A percentile compares a stretch with the other conserved stretches of the same genome.
Evolutionary conservation across 2,113 vertebrate species (phyloP).

Genomic region (Ctenodactylus gundi): DNA sequence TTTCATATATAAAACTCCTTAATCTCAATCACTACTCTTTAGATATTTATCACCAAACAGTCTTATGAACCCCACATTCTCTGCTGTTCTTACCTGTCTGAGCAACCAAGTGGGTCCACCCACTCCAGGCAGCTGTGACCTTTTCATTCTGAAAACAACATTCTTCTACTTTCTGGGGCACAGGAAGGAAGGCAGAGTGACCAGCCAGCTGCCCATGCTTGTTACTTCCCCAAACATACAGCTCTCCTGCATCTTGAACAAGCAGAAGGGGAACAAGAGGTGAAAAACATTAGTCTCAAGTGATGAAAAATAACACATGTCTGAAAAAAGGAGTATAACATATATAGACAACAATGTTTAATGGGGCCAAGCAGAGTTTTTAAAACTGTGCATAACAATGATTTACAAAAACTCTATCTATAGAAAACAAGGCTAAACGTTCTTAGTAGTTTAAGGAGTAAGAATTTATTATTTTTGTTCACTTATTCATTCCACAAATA

Average conservation of each 20-base stretch:
- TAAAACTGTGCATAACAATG: background rate
- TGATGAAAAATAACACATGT: background rate
- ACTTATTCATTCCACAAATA: constrained; percentile 47
- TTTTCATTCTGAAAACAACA: constrained; percentile 86
- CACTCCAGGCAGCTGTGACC: constrained; percentile 88
- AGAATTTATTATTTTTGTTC: constrained; percentile 14
- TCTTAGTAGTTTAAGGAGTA: background rate
- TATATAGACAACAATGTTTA: background rate
- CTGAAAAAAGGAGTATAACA: background rate
- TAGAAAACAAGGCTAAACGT: constrained; percentile 4
- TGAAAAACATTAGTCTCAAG: background rate
- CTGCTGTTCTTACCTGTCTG: constrained; percentile 87
- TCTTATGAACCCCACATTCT: background rate
- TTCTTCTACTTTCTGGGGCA: constrained; percentile 85
- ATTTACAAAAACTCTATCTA: background rate
- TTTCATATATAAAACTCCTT: constrained; percentile 6
- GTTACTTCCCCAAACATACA: constrained; percentile 95
- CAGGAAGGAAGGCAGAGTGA: constrained; percentile 83
- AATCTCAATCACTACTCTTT: background rate
- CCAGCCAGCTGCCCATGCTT: constrained; percentile 89
- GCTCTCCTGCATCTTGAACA: constrained; percentile 85
- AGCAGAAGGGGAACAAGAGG: constrained; percentile 51
- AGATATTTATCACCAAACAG: background rate
- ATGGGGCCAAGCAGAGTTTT: background rate
- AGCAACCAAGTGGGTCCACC: constrained; percentile 94